Conservation (phyloP, 2,113 vertebrate genomes). For the Coreoperca whiteheadi region DNA sequence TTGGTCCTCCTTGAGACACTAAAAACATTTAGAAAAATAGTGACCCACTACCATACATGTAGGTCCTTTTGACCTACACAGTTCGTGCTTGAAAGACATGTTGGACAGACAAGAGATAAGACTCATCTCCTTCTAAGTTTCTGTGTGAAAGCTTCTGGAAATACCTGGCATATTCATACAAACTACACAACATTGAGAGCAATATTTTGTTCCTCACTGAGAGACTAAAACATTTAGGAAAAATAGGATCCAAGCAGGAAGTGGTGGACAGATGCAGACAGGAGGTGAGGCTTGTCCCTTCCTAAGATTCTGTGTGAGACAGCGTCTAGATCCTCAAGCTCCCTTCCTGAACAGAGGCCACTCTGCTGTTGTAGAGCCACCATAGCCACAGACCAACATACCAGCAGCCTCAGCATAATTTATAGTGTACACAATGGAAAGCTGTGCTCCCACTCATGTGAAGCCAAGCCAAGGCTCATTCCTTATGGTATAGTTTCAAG, state of each 20-base stretch:
- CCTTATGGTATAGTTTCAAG: slow-evolving; percentile 7
- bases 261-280: slow-evolving; percentile 17
- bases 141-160: slow-evolving; percentile 3
- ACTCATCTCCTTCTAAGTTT: background rate
- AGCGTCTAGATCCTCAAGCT: slow-evolving; percentile 3
- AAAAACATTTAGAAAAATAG: background rate
- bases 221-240: slow-evolving; percentile 18
- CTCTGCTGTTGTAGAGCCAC: slow-evolving; percentile 24
- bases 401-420: slow-evolving; percentile 45
- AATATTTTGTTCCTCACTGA: background rate
- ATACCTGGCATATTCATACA: background rate
- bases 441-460: slow-evolving; percentile 13
- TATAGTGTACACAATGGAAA: slow-evolving; percentile 41
- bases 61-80: background rate
- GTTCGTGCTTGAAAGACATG: background rate
- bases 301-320: slow-evolving; percentile 14
- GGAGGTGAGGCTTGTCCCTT: background rate
- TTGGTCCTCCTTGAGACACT: background rate
- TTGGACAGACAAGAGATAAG: background rate
- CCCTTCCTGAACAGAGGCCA: slow-evolving; percentile 21
- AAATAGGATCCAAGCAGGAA: slow-evolving; percentile 11
- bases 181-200: background rate
- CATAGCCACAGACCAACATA: slow-evolving; percentile 24
- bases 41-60: background rate
- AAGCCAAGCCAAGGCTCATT: slow-evolving; percentile 39